Evolutionary conservation across 2,113 vertebrate genomes (phyloP).

Genomic region (Montifringilla adamsi): DNA sequence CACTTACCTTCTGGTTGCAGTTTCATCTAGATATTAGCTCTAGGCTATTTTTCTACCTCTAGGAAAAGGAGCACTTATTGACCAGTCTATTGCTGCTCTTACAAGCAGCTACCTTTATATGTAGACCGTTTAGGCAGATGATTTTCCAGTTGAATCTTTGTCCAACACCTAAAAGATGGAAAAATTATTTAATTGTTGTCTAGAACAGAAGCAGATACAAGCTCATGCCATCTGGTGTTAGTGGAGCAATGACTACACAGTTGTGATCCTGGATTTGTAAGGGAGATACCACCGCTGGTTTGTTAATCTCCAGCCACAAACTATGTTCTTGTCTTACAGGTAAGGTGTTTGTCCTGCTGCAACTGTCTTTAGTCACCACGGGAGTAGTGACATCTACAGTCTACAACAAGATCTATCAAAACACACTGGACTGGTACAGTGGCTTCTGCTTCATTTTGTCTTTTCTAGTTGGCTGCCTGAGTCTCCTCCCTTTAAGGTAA

Average conservation of each 20-base stretch:
- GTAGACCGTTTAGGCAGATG: background rate
- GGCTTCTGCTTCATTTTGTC: conserved; percentile 86
- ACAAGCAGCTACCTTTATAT: background rate
- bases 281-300: background rate
- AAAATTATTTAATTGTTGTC: background rate
- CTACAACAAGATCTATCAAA: conserved; percentile 89
- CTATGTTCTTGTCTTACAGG: conserved; percentile 63
- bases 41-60: background rate
- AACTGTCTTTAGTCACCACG: conserved; percentile 80
- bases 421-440: conserved; percentile 80
- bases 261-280: background rate
- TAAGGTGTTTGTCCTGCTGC: conserved; percentile 81
- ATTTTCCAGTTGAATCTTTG: background rate
- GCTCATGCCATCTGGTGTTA: background rate
- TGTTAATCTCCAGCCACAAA: background rate
- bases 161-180: background rate
- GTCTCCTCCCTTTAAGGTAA: conserved; percentile 87
- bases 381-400: conserved; percentile 82
- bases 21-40: background rate
- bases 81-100: background rate
- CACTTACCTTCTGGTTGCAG: background rate
- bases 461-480: conserved; percentile 78
- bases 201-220: background rate
- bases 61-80: background rate
- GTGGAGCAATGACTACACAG: background rate